phyloP scores from a whole-genome alignment of 1,140 invertebrate species.

The Drosophila bifasciata region DNA sequence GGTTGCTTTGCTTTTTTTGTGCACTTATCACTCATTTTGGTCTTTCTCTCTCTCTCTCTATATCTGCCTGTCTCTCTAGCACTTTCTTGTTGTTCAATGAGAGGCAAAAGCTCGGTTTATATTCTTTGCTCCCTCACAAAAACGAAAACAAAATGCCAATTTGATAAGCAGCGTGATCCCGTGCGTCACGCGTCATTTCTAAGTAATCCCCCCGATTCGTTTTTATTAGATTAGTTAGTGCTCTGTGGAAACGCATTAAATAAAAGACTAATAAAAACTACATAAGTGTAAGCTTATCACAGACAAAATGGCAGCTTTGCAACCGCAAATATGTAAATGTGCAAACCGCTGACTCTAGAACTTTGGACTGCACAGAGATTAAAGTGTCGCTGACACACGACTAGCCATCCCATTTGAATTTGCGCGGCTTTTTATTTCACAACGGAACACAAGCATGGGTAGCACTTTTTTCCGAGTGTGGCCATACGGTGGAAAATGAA shows the following conservation, averaged over 20 bases:
- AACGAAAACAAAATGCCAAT: constrained; percentile 34
- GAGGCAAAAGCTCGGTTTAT: constrained; percentile 9
- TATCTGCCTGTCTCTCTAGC: neutral
- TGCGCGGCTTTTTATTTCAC: constrained; percentile 9
- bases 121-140: constrained; percentile 7
- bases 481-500: neutral
- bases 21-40: constrained; percentile 25
- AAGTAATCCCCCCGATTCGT: neutral
- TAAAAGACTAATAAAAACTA: constrained; percentile 1
- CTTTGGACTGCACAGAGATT: constrained; percentile 1
- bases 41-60: too few species aligned
- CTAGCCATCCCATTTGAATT: neutral
- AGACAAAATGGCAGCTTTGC: neutral
- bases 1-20: constrained; percentile 11
- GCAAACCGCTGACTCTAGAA: constrained; percentile 13
- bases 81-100: too few species aligned
- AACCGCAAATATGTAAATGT: neutral
- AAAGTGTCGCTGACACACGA: too few species aligned
- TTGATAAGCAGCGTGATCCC: constrained; percentile 36
- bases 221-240: neutral
- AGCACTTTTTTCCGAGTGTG: constrained; percentile 35
- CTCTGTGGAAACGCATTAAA: constrained; percentile 3
- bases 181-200: constrained; percentile 30
- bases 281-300: too few species aligned
- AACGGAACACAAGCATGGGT: constrained; percentile 21